These are phyloP conservation scores for Papilio demoleus DNA, from an alignment of 2,888 invertebrate genomes.

Conservation along the genomic window DNA sequence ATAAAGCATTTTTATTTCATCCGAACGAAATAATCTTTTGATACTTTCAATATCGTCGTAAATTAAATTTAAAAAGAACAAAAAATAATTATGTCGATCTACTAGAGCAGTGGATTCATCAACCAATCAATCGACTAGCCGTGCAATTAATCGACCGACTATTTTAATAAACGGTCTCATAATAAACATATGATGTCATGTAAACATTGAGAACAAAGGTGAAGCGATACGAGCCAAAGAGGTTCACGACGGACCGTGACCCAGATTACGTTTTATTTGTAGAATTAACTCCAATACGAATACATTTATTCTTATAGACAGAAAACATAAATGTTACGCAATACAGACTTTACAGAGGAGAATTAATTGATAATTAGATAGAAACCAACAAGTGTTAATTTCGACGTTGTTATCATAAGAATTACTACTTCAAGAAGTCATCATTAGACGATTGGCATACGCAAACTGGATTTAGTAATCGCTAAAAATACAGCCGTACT, in stretches of 20 bases:
- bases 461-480: too few relatives aligned
- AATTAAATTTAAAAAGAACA: too few relatives aligned
- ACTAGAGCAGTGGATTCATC: not conserved
- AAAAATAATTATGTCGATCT: slow-evolving; percentile 18
- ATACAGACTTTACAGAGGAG: not conserved
- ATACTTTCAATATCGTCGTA: too few relatives aligned
- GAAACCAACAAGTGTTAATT: too few relatives aligned
- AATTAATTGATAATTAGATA: too few relatives aligned
- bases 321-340: not conserved
- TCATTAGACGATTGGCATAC: too few relatives aligned
- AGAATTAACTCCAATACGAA: slow-evolving; percentile 60
- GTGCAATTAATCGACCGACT: not conserved
- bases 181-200: slow-evolving; percentile 47
- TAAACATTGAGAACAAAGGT: slow-evolving; percentile 46
- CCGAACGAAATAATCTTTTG: slow-evolving; percentile 1
- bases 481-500: too few relatives aligned
- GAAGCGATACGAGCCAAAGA: slow-evolving; percentile 54
- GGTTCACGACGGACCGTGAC: slow-evolving; percentile 73
- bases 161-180: slow-evolving; percentile 24
- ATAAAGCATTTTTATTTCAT: not conserved
- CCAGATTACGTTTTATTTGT: slow-evolving; percentile 72
- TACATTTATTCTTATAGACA: slow-evolving; percentile 26
- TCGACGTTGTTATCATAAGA: too few relatives aligned
- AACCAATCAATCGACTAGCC: not conserved
- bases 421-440: too few relatives aligned